Evolutionary conservation across 2,888 invertebrate genomes (phyloP), one percentile per base, ranked within the genome.

Genomic region (Anagyrus pseudococci): DNA sequence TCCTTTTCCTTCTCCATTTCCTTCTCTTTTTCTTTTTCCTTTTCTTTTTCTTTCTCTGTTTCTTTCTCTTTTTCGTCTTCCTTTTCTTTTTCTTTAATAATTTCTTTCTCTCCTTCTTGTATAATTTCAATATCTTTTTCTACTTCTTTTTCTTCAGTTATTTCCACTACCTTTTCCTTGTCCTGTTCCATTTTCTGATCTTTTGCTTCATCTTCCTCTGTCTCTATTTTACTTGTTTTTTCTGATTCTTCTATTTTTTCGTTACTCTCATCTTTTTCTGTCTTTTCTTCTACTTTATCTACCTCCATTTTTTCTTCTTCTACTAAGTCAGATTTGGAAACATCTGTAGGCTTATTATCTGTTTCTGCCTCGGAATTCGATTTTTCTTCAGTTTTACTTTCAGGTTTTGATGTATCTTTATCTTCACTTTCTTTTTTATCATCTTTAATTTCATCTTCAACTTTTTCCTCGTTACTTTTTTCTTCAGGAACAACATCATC

Each of bases 1-100:
- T 70, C 58, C 40, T 70, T 69, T n/a, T 69, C 64, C 19, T 13
- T 37, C 61, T 64, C 60, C 49, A 67, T 68, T 44, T 58, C 67
- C 59, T 73, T 62, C 40, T 71, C 70, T 40, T 71, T 69, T 44
- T 62, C 58, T 60, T 69, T 64, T 40, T 70, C 69, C 55, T 46
- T 72, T 70, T 47, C 56, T 46, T 29, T 56, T 48, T 71, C 53
- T 48, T 62, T 60, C 17, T 64, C 69, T 6, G 66, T 68, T 10
- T 56, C 8, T 33, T 63, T 52, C 7, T 33, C 55, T 47, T 44
- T 33, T 2, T 49, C n/a, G 15, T 53, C 58, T 53, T 44, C 49
- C 10, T 26, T 44, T 22, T 57, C 57, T 6, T 25, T 23, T 43
- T 47, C 55, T 69, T 62, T 53, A 22, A 46, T 25, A n/a, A 54